These are phyloP conservation scores for Tetramorium bicarinatum DNA, from an alignment of 2,888 invertebrate species.

Conservation along the genomic window DNA sequence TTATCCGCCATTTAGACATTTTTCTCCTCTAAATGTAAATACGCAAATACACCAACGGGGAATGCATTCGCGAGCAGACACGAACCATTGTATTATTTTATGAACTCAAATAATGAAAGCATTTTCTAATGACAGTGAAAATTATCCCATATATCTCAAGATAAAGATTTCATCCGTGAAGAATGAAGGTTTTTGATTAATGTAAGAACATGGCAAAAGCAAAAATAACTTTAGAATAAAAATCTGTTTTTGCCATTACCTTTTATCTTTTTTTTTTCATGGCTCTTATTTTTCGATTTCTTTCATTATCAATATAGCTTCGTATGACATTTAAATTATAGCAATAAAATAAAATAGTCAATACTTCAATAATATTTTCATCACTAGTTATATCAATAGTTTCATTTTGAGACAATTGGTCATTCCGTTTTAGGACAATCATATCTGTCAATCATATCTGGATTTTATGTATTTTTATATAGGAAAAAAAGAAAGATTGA, in stretches of 20 bases:
- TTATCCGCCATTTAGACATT: slow-evolving; percentile 51
- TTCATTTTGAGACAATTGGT: slow-evolving; percentile 31
- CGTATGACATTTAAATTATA: background rate
- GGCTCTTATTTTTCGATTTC: background rate
- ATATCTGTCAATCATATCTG: slow-evolving; percentile 22
- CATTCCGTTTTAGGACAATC: background rate
- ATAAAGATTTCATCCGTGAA: background rate
- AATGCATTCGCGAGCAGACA: background rate
- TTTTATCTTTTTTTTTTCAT: background rate
- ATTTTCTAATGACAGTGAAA: slow-evolving; percentile 1
- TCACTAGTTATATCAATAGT: slow-evolving; percentile 23
- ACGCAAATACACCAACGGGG: slow-evolving; percentile 11
- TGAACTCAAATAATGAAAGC: slow-evolving; percentile 6
- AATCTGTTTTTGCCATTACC: background rate
- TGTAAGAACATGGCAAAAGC: background rate
- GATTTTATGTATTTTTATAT: slow-evolving; percentile 22
- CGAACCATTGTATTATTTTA: slow-evolving; percentile 25
- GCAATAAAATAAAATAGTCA: slow-evolving; percentile 29
- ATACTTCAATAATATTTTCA: slow-evolving; percentile 33
- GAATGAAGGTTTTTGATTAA: background rate
- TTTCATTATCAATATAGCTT: background rate
- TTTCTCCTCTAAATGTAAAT: slow-evolving; percentile 48
- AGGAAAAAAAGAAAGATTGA: background rate
- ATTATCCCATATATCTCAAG: background rate
- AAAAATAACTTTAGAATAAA: no score